phyloP scores from a whole-genome alignment of 2,113 vertebrate genomes.

The Heterotilapia buettikoferi region DNA sequence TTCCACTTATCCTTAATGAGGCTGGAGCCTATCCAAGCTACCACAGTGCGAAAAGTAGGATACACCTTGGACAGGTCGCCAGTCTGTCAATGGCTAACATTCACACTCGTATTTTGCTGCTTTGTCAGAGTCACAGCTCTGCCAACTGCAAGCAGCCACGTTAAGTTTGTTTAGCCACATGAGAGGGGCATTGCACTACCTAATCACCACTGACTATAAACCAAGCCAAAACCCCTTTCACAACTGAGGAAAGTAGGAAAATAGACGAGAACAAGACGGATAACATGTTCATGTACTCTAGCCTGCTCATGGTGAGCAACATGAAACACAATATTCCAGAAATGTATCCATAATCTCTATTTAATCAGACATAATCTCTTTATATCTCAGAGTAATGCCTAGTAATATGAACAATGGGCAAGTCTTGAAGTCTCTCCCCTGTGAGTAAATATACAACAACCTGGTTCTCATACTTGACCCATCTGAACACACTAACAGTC shows the following conservation, averaged over 20 bases:
- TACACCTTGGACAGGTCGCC: not conserved
- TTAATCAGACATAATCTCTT: conserved; percentile 30
- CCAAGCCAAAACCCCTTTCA: not conserved
- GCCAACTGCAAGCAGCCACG: not conserved
- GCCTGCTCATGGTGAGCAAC: not conserved
- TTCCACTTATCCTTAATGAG: not conserved
- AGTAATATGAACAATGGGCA: conserved; percentile 22
- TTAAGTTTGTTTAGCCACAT: not conserved
- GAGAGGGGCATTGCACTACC: not conserved
- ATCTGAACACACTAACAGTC: conserved; percentile 41
- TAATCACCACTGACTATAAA: not conserved
- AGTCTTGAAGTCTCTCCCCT: not conserved
- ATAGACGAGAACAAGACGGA: not conserved
- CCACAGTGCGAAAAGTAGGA: not conserved
- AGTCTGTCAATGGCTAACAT: not conserved
- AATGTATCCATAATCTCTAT: conserved; percentile 14
- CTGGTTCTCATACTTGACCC: conserved; percentile 29
- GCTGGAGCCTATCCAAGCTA: not conserved
- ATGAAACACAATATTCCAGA: conserved; percentile 32
- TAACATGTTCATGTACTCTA: not conserved
- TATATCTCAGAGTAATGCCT: conserved; percentile 23
- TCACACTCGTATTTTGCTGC: not conserved
- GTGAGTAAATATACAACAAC: conserved; percentile 52
- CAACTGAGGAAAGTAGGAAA: not conserved
- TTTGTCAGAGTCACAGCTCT: not conserved